Conservation (phyloP, 2,113 vertebrate genomes). For the Prinia subflava region DNA sequence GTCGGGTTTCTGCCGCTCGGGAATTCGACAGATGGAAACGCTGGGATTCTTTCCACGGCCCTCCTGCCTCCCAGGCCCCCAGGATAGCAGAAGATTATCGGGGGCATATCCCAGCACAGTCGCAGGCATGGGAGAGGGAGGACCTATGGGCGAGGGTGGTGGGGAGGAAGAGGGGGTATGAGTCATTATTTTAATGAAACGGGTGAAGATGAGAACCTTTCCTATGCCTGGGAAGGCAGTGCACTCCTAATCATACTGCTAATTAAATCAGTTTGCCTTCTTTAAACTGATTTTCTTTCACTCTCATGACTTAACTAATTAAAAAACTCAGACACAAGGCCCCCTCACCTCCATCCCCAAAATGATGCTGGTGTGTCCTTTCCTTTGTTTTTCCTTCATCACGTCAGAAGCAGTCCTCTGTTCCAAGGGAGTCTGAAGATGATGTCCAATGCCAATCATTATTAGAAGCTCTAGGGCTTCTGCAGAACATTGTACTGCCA, state of each 20-base stretch:
- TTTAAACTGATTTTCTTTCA: neutral
- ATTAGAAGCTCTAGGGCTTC: neutral
- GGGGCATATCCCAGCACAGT: conserved; percentile 51
- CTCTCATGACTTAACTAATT: neutral
- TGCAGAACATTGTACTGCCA: neutral
- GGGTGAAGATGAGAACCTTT: neutral
- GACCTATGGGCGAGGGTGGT: neutral
- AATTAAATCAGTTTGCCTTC: neutral
- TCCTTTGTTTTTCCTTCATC: neutral
- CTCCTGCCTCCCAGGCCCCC: conserved; percentile 55
- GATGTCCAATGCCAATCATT: neutral
- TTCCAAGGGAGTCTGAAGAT: neutral
- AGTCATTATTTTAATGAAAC: neutral
- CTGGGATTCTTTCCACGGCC: conserved; percentile 71
- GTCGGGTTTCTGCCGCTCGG: conserved; percentile 65
- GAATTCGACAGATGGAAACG: conserved; percentile 69
- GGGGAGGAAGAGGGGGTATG: neutral
- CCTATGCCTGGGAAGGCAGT: neutral
- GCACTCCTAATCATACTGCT: neutral
- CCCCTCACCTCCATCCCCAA: neutral
- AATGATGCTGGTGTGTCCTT: neutral
- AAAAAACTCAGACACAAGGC: neutral
- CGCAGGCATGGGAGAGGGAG: neutral
- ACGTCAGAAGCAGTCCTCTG: neutral
- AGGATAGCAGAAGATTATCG: conserved; percentile 65